Conservation (phyloP, 2,113 vertebrate genomes). For the Hepsetus odoe region DNA sequence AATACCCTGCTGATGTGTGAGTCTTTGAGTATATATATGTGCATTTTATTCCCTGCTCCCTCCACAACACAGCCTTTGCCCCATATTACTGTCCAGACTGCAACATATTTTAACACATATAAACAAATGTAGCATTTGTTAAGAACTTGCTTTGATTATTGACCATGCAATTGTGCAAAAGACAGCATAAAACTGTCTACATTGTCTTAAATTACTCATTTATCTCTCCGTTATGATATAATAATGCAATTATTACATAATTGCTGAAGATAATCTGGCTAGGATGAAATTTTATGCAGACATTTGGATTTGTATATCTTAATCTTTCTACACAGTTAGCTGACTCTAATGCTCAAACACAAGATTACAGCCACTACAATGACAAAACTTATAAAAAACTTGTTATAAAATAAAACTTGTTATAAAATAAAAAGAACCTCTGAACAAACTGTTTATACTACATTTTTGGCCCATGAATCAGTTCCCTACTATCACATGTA, state of each 20-base stretch:
- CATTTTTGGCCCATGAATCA: no score
- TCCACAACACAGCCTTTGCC: not conserved
- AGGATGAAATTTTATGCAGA: not conserved
- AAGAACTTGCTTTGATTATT: not conserved
- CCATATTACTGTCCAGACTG: not conserved
- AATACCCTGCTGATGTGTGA: slow-evolving; percentile 60
- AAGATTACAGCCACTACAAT: no score
- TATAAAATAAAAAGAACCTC: no score
- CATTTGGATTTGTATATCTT: not conserved
- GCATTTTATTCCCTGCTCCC: not conserved
- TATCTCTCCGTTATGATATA: not conserved
- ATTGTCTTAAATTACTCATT: not conserved
- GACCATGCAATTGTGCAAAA: not conserved
- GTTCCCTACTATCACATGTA: no score
- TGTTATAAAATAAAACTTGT: no score
- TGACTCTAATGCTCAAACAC: no score
- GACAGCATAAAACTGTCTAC: not conserved
- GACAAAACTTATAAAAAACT: no score
- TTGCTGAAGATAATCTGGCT: not conserved
- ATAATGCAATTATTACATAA: not conserved
- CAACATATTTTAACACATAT: not conserved
- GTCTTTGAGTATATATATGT: slow-evolving; percentile 19
- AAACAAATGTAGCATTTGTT: not conserved
- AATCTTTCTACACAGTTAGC: not conserved
- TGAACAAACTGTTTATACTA: no score